A percentile compares a stretch with the other conserved stretches of the same genome.
Evolutionary conservation across 2,113 vertebrate genomes (phyloP).

Genomic region (Gadus macrocephalus): DNA sequence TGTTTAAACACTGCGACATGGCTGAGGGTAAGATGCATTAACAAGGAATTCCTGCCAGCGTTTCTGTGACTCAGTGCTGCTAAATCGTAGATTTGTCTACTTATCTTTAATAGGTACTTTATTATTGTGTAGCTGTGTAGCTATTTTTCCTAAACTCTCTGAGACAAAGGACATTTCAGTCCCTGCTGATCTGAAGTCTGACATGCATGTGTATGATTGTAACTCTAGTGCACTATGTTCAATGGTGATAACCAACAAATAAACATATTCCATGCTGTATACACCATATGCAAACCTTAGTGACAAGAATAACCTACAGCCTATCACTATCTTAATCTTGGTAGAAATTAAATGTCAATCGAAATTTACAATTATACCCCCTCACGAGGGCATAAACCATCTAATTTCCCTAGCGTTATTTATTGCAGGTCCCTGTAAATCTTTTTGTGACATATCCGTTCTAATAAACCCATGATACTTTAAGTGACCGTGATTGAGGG

Average conservation of each 20-base stretch:
- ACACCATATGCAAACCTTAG: neutral
- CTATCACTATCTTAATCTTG: neutral
- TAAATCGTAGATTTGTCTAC: neutral
- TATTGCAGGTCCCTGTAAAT: constrained; percentile 4
- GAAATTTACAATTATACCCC: too few relatives aligned
- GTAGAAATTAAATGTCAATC: neutral
- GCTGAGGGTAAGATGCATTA: too few relatives aligned
- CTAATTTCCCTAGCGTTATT: neutral
- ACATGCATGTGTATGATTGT: constrained; percentile 7
- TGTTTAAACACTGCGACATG: too few relatives aligned
- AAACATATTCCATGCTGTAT: constrained; percentile 9
- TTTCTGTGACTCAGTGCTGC: constrained; percentile 15
- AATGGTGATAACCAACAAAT: neutral
- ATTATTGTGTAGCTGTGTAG: neutral
- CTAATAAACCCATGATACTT: neutral
- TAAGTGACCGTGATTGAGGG: constrained; percentile 1
- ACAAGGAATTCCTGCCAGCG: neutral
- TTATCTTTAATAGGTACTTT: constrained; percentile 9
- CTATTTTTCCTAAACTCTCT: neutral
- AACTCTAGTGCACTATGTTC: constrained; percentile 13
- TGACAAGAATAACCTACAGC: neutral
- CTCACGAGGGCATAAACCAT: neutral
- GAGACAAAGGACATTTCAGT: neutral
- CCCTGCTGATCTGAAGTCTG: neutral
- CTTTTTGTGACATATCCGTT: neutral